A percentile compares a stretch with the other conserved stretches of the same genome.
Conservation (phyloP, 92 coral and sea anemone genomes). For the Isaurus tuberculatus region DNA sequence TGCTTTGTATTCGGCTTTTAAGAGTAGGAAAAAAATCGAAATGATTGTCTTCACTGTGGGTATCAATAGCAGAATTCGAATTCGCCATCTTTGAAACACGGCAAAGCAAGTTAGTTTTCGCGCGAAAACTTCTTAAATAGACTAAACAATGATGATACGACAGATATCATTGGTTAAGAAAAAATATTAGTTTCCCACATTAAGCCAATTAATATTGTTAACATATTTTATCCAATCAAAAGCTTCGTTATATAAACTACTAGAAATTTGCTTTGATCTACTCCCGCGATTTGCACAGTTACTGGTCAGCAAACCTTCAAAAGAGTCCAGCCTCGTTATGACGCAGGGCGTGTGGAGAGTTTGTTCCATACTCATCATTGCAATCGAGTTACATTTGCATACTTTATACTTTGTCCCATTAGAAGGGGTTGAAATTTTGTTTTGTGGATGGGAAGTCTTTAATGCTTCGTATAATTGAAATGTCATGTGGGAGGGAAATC, state of each 20-base stretch:
- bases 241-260: constrained; percentile 2
- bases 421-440: constrained; percentile 63
- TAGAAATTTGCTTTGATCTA: not conserved
- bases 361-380: constrained; percentile 53
- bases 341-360: constrained; percentile 76
- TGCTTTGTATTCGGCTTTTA: not conserved
- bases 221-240: constrained; percentile 11
- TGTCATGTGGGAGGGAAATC: constrained; percentile 45
- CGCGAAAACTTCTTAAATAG: constrained; percentile 14
- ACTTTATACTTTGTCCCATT: constrained; percentile 70
- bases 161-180: constrained; percentile 9
- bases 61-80: not conserved
- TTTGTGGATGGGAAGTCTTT: constrained; percentile 54
- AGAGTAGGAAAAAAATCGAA: constrained; percentile 22
- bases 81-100: not conserved
- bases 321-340: constrained; percentile 72
- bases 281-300: not conserved
- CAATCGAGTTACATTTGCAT: constrained; percentile 67
- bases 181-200: too few species aligned
- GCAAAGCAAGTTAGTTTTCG: constrained; percentile 24
- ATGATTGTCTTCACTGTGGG: not conserved
- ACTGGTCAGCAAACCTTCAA: constrained; percentile 36
- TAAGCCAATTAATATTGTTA: too few species aligned
- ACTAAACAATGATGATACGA: constrained; percentile 5
- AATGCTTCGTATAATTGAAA: constrained; percentile 47